phyloP scores from a whole-genome alignment of 2,797 vertebrate genomes.

The Denticeps clupeoides region DNA sequence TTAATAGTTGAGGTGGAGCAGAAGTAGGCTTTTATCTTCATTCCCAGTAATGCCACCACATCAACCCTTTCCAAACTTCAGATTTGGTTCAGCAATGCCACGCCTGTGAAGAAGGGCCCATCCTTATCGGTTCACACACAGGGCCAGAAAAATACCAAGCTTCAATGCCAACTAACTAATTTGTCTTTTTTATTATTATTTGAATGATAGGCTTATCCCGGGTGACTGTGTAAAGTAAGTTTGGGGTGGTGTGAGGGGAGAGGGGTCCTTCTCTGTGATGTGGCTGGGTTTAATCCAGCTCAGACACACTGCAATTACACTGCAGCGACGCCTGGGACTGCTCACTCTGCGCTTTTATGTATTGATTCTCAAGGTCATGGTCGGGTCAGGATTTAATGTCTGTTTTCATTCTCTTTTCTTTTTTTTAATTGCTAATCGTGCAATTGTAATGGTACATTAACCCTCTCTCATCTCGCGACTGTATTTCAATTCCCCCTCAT shows the following conservation, averaged over 20 bases:
- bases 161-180: no score
- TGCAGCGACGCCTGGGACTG: conserved; percentile 22
- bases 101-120: no score
- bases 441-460: conserved; percentile 9
- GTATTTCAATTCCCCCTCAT: conserved; percentile 7
- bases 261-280: conserved; percentile 37
- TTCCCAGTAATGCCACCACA: not conserved
- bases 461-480: not conserved
- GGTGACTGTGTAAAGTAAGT: not conserved
- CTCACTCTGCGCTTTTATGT: conserved; percentile 34
- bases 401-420: conserved; percentile 15
- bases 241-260: conserved; percentile 38
- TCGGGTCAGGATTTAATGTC: conserved; percentile 39
- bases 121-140: no score
- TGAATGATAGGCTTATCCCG: not conserved
- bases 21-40: not conserved
- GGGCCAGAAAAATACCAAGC: no score
- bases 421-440: not conserved
- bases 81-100: no score
- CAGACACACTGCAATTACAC: conserved; percentile 49
- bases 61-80: not conserved
- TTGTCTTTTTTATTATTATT: not conserved
- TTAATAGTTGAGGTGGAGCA: not conserved
- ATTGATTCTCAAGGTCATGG: conserved; percentile 38
- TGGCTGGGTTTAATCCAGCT: conserved; percentile 54